phyloP scores from a whole-genome alignment of 2,888 invertebrate species.

The Stramonita haemastoma region DNA sequence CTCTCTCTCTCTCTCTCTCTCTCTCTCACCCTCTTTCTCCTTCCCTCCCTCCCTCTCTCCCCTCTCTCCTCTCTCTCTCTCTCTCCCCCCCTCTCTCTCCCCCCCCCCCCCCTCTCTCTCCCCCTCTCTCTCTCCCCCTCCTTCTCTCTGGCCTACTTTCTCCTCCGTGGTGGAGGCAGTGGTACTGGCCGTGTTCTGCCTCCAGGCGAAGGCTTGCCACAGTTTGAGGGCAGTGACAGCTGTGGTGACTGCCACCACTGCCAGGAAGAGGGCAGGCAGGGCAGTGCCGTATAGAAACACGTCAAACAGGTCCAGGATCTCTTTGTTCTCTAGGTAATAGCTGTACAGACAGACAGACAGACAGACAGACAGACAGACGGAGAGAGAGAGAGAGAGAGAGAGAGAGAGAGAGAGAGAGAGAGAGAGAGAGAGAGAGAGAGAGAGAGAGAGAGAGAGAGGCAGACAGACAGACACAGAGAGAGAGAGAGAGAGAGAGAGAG shows the following conservation, averaged over 20 bases:
- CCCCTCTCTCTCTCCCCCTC: too few relatives aligned
- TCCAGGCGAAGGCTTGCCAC: not conserved
- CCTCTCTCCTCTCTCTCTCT: not conserved
- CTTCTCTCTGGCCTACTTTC: too few relatives aligned
- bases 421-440: too few relatives aligned
- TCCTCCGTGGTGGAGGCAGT: too few relatives aligned
- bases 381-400: too few relatives aligned
- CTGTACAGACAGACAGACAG: not conserved
- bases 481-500: too few relatives aligned
- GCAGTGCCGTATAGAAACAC: constrained; percentile 34
- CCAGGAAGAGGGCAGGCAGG: constrained; percentile 25
- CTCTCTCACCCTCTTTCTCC: too few relatives aligned
- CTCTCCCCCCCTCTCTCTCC: not conserved
- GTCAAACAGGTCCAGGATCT: constrained; percentile 30
- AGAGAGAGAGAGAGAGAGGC: too few relatives aligned
- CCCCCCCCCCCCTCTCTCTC: not conserved
- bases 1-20: too few relatives aligned
- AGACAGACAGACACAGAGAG: too few relatives aligned
- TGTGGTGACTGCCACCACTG: not conserved
- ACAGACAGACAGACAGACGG: too few relatives aligned
- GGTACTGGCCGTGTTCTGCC: not conserved
- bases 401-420: too few relatives aligned
- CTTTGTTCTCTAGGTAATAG: constrained; percentile 36
- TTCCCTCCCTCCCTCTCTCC: not conserved
- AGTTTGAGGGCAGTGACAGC: constrained; percentile 26